Evolutionary conservation across 2,888 invertebrate genomes (phyloP), one percentile per base, ranked within the genome.

Genomic region (Myathropa florea): DNA sequence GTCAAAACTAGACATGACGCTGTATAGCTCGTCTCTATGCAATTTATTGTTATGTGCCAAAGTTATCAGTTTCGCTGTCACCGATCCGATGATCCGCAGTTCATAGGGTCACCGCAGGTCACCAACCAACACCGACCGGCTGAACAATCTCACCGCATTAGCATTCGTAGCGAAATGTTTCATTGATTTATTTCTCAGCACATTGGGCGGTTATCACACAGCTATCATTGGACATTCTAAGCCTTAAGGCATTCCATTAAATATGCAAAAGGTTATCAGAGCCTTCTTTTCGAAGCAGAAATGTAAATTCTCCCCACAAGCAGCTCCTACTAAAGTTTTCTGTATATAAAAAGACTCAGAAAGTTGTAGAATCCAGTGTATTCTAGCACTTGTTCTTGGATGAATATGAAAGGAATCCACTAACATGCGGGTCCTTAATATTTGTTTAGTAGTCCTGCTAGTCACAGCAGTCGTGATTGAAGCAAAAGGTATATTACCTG

Each of bases 301-400:
- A 79, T 79, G 68, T 39, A 63, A 83, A 79, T 84, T 80, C 55
- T 0, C 12, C 21, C 18, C 4, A 18, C 14, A 36, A n/a, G n/a
- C n/a, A n/a, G n/a, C n/a, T n/a, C n/a, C n/a, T n/a, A n/a, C n/a
- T n/a, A n/a, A 55, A 65, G 21, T 59, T 68, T n/a, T 77, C 71
- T 67, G 80, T 88, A 89, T 89, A 89, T 89, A 89, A 88, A 83
- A 87, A 82, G 80, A 67, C 12, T n/a, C 24, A 84, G 82, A 84
- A 82, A 46, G 4, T 10, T 88, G 60, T 84, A 14, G 39, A 78
- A 79, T 26, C 89, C 89, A 89, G 89, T 89, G 72, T 78, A 61
- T 55, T 86, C 46, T 36, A 63, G 61, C 87, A 33, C 65, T 83
- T 68, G 75, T 67, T 79, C 77, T 77, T 79, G 53, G 70, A 71